A percentile compares a stretch with the other conserved stretches of the same genome.
phyloP scores from a whole-genome alignment of 2,797 vertebrate species.

The Fratercula arctica region DNA sequence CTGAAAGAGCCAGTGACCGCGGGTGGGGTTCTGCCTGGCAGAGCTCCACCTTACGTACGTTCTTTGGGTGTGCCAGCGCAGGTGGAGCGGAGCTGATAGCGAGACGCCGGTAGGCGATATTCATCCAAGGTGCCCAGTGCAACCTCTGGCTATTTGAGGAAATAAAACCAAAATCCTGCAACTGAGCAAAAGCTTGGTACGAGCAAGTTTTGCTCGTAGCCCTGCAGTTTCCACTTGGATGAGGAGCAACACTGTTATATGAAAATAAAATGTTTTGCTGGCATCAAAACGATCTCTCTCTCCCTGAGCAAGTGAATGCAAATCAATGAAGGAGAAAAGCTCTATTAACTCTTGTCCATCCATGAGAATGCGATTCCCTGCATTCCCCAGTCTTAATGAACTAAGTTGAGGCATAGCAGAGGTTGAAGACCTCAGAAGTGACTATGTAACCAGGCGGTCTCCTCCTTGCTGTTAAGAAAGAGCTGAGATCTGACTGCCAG shows the following conservation, averaged over 20 bases:
- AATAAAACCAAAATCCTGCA: background rate
- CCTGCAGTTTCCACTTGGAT: background rate
- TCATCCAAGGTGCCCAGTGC: background rate
- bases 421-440: background rate
- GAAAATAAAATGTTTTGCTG: background rate
- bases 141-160: background rate
- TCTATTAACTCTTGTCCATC: background rate
- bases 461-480: background rate
- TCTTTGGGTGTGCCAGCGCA: slow-evolving; percentile 6
- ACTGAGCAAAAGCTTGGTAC: background rate
- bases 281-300: background rate
- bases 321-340: background rate
- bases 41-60: background rate
- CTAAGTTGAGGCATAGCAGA: background rate
- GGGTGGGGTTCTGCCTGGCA: background rate
- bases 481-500: background rate
- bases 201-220: background rate
- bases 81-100: background rate
- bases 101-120: background rate
- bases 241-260: background rate
- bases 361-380: background rate
- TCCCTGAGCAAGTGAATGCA: background rate
- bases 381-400: accelerated
- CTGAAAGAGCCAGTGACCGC: background rate
- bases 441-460: background rate